A percentile compares a stretch with the other conserved stretches of the same genome.
phyloP scores from a whole-genome alignment of 2,113 vertebrate species.

The Macroglossus sobrinus region DNA sequence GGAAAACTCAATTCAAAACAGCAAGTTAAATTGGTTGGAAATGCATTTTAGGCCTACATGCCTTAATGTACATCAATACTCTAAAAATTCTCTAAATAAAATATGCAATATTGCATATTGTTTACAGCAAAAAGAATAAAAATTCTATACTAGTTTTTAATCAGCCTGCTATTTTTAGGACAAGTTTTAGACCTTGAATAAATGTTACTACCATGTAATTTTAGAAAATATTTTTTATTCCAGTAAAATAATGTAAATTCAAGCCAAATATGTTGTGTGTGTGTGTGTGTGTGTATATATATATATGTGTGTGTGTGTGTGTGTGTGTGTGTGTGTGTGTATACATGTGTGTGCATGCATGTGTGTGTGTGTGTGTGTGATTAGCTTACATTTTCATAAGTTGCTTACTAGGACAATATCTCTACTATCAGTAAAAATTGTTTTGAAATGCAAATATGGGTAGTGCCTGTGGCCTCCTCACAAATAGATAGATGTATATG shows the following conservation, averaged over 20 bases:
- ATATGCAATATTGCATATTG: neutral
- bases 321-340: neutral
- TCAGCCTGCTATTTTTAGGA: neutral
- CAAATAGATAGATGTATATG: neutral
- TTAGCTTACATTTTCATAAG: neutral
- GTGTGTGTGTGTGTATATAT: fast-evolving
- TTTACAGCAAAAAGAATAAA: neutral
- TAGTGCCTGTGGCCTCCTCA: neutral
- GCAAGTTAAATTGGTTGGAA: neutral
- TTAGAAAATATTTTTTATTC: neutral
- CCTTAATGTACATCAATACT: neutral
- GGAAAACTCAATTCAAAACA: neutral
- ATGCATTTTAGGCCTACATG: neutral
- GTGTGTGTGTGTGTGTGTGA: neutral
- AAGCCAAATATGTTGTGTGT: neutral
- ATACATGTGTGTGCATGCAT: neutral
- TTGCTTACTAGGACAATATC: neutral
- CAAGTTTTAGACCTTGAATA: neutral
- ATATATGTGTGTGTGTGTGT: neutral
- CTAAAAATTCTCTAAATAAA: neutral
- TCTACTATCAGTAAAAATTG: neutral
- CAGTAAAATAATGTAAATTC: neutral
- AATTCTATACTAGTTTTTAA: neutral
- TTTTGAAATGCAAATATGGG: neutral
- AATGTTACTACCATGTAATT: neutral